Base-by-base conservation (phyloP, 2,797 vertebrate genomes). In the Australoheros facetus region DNA sequence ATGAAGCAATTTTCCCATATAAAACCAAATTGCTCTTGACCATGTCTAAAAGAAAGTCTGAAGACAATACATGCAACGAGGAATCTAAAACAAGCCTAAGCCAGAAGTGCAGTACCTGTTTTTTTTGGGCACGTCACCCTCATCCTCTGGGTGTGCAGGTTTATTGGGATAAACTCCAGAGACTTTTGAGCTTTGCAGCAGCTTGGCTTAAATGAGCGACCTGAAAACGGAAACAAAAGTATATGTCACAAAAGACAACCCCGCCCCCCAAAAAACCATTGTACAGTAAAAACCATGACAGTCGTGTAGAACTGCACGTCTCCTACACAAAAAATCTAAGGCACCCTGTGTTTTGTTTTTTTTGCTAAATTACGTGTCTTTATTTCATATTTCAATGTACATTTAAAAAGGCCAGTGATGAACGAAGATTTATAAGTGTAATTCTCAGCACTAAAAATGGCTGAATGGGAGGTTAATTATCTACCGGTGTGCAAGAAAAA, bases 131-230 rank as follows among this genome's bases (percentile, higher is more conserved):
- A 97, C 2, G 96, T 96, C 80, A 99, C 97, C 0, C 96, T 96
- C 98, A 99, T 99, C 91, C 98, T 95, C 92, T 99, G 98, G 71
- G 98, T 96, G 94, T 99, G 98, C 81, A 99, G 92, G 95, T 99
- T 99, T 93, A 99, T 93, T 60, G 98, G 98, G 93, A 99, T 96
- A 94, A 99, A 99, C 95, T 99, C 97, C 90, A 99, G 93, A 39
- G 96, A 97, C 90, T 98, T 98, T 93, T 99, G 98, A 87, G 96
- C 97, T 96, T 99, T 99, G 94, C 96, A 98, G 94, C 97, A 98
- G 94, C 98, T 99, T 79, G 97, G 97, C 94, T 99, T 99, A 93
- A 99, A 99, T 54, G 96, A 97, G 60, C 96, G 97, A 89, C 97
- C 98, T 99, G 81, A 85, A 56, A 82, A 70, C 34, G 85, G 17